phyloP scores from a whole-genome alignment of 2,113 vertebrate genomes.

The Prionailurus viverrinus region DNA sequence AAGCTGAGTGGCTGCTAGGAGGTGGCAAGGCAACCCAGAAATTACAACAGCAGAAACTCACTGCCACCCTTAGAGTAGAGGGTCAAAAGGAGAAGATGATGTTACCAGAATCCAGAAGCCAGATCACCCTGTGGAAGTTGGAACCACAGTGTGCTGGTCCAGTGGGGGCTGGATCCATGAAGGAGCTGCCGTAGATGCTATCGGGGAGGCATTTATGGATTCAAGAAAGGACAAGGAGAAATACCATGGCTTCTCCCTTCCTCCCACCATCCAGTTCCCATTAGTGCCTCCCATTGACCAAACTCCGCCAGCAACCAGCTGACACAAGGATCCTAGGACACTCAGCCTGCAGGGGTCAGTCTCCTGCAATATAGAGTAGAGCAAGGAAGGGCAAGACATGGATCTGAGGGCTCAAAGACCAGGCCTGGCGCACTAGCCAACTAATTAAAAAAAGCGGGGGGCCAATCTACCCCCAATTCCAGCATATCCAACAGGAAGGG shows the following conservation, averaged over 20 bases:
- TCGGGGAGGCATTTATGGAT: not conserved
- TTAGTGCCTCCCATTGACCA: not conserved
- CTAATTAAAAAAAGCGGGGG: not conserved
- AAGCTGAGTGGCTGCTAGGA: not conserved
- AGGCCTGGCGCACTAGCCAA: not conserved
- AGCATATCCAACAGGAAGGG: not conserved
- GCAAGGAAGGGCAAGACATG: not conserved
- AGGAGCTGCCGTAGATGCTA: not conserved
- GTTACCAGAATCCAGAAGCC: not conserved
- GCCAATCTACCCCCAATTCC: not conserved
- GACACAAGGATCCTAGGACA: not conserved
- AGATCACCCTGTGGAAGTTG: not conserved
- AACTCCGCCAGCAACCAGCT: not conserved
- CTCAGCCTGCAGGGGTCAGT: not conserved
- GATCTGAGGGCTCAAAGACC: not conserved
- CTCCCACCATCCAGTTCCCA: not conserved
- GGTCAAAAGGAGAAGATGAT: not conserved
- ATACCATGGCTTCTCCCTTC: not conserved
- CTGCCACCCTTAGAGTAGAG: not conserved
- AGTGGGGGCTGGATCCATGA: not conserved
- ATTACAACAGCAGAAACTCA: not conserved
- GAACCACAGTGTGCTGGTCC: not conserved
- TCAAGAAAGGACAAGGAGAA: not conserved
- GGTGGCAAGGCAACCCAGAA: not conserved
- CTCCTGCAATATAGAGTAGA: not conserved